Evolutionary conservation across 2,797 vertebrate genomes (phyloP), one percentile per base, ranked within the genome.

Genomic region (Diceros bicornis): DNA sequence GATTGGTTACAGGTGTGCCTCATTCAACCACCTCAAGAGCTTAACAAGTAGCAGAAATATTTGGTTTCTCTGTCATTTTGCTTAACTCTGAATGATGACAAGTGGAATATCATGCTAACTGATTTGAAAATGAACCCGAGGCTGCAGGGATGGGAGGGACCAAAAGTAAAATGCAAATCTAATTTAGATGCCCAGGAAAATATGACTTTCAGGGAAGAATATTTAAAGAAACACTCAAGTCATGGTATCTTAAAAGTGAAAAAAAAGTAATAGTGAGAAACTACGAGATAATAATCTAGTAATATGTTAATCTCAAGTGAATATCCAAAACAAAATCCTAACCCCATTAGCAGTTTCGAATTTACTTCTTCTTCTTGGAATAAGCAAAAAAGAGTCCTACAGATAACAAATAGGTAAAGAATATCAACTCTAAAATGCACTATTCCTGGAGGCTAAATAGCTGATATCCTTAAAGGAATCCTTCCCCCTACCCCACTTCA

Each of bases 11-110:
- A 88, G 41, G 44, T 68, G 4, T 59, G 66, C 7, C 1, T 91
- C 62, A 90, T 83, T 96, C 57, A 85, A 0, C 41, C 57, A 64
- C 20, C 37, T 10, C 6, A 11, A 34, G 75, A 64, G 9, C 37
- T 91, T 92, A 96, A 86, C n/a, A 94, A 88, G 23, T 25, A 69
- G 44, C 55, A 78, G 71, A 84, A 96, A 57, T 64, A 88, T 37
- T 82, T 82, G 25, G 32, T 72, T 95, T 78, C 34, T 97, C 41
- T 91, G 13, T 64, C n/a, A 78, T 96, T 96, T 91, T 94, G 57
- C 44, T 93, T 77, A 71, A 83, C 52, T 91, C 61, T 55, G 44
- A 79, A 37, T 27, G 50, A 27, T 78, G 44, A 52, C 61, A 69
- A 93, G 74, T 89, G 20, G 9, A 81, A 32, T 77, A 62, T 23